Evolutionary conservation across 2,113 vertebrate species (phyloP).

Genomic region (Sander lucioperca): DNA sequence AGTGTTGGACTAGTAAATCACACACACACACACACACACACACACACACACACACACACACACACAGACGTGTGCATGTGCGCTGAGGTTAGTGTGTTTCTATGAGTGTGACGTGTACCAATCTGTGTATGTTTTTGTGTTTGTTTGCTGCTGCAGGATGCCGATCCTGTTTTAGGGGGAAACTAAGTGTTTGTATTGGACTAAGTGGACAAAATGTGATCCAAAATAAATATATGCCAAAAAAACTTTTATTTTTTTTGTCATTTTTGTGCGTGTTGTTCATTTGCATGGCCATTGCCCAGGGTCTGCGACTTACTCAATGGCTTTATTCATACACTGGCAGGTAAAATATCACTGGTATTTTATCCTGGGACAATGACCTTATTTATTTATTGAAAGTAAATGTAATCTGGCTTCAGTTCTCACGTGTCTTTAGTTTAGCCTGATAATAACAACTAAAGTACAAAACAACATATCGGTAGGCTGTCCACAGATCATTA

Average conservation of each 20-base stretch:
- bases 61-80: too few relatives aligned
- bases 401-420: background rate
- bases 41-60: too few relatives aligned
- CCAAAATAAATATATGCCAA: background rate
- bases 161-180: background rate
- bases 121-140: background rate
- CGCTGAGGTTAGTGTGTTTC: background rate
- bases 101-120: background rate
- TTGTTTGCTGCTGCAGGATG: background rate
- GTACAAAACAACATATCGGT: background rate
- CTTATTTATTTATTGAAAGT: conserved; percentile 16
- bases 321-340: conserved; percentile 20
- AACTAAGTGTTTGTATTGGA: background rate
- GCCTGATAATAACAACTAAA: conserved; percentile 9
- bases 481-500: background rate
- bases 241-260: conserved; percentile 2
- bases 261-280: background rate
- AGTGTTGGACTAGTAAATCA: conserved; percentile 13
- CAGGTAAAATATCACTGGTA: conserved; percentile 16
- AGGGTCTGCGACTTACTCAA: background rate
- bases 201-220: background rate
- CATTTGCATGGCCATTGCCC: background rate
- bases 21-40: conserved; percentile 1
- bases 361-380: background rate
- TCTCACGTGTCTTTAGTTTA: conserved; percentile 16